A percentile compares a stretch with the other conserved stretches of the same genome.
Evolutionary conservation across 2,113 vertebrate species (phyloP).

Genomic region (Gorsachius goisagi): DNA sequence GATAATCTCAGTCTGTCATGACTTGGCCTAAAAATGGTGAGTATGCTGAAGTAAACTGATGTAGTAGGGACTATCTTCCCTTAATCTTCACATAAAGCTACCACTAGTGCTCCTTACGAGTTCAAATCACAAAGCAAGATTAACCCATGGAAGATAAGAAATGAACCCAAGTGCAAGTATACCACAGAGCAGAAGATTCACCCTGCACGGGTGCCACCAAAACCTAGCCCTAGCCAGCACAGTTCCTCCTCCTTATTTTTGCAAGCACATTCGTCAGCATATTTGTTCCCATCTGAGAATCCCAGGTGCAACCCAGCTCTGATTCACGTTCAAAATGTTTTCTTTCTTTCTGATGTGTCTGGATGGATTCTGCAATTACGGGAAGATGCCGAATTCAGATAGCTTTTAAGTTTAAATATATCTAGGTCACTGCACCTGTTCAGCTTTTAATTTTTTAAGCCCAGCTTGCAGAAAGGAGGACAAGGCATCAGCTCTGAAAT

Average conservation of each 20-base stretch:
- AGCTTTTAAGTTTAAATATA: constrained; percentile 2
- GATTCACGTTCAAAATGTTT: neutral
- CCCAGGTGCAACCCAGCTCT: neutral
- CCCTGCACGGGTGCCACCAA: neutral
- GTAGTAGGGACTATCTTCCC: neutral
- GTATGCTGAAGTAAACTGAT: neutral
- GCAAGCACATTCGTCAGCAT: neutral
- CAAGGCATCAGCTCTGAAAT: neutral
- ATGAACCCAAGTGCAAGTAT: neutral
- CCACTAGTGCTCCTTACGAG: neutral
- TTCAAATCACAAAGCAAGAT: neutral
- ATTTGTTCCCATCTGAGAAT: neutral
- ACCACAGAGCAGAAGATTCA: neutral
- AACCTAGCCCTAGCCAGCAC: neutral
- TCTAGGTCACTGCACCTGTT: constrained; percentile 48
- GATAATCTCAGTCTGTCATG: neutral
- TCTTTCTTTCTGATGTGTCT: neutral
- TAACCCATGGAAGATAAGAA: neutral
- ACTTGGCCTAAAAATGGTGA: neutral
- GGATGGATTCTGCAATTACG: neutral
- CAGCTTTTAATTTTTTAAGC: constrained; percentile 33
- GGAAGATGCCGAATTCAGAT: neutral
- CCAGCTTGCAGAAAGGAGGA: neutral
- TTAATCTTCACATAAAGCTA: neutral
- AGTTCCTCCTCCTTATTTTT: neutral